These are phyloP conservation scores for Vimba vimba DNA, from an alignment of 2,113 vertebrate species.

Conservation along the genomic window DNA sequence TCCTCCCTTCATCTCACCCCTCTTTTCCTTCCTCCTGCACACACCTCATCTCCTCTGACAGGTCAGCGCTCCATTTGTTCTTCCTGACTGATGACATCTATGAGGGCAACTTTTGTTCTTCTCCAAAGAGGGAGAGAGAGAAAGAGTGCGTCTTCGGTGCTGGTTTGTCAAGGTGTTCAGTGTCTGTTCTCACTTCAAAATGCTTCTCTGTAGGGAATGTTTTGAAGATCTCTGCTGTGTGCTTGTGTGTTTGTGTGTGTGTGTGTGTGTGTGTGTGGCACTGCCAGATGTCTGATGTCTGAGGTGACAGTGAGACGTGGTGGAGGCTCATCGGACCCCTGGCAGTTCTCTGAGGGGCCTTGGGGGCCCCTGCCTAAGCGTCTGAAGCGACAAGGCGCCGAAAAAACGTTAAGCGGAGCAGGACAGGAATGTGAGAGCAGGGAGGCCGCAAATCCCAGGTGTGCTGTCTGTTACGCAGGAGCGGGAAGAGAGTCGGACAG, in stretches of 20 bases:
- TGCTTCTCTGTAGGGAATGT: constrained; percentile 36
- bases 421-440: constrained; percentile 46
- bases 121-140: constrained; percentile 6
- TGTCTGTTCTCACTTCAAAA: constrained; percentile 54
- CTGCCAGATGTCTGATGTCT: constrained; percentile 49
- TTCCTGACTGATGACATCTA: constrained; percentile 29
- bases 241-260: constrained; percentile 26
- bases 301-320: constrained; percentile 42
- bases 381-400: constrained; percentile 44
- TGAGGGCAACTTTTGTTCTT: constrained; percentile 35
- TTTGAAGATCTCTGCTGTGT: constrained; percentile 42
- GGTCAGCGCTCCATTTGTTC: constrained; percentile 45
- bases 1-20: constrained; percentile 14
- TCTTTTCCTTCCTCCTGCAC: constrained; percentile 1
- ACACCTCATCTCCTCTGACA: constrained; percentile 44
- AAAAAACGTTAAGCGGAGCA: constrained; percentile 49
- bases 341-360: constrained; percentile 36
- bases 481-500: neutral
- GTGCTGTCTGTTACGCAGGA: constrained; percentile 41
- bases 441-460: constrained; percentile 43
- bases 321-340: constrained; percentile 43
- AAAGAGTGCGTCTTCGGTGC: constrained; percentile 3
- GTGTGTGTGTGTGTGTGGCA: constrained; percentile 13
- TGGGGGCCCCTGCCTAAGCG: constrained; percentile 28
- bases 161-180: constrained; percentile 40